Evolutionary conservation across 2,888 invertebrate species (phyloP).

Genomic region (Antheraea assamensis): DNA sequence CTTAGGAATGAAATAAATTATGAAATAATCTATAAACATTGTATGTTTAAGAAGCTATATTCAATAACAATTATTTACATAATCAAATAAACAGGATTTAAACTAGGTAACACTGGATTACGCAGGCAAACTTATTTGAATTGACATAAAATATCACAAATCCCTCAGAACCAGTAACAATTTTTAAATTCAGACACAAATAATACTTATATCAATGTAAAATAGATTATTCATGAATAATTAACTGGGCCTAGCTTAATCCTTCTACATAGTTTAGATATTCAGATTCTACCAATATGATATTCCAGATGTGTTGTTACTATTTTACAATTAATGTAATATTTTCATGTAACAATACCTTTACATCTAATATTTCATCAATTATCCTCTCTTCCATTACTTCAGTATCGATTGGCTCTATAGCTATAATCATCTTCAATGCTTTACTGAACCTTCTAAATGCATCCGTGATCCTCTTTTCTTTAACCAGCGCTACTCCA

Average conservation of each 20-base stretch:
- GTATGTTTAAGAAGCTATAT: too few relatives aligned
- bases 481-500: constrained; percentile 85
- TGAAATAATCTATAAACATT: too few relatives aligned
- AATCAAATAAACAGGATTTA: neutral
- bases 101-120: neutral
- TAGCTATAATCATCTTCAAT: constrained; percentile 85
- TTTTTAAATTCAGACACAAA: too few relatives aligned
- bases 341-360: constrained; percentile 44
- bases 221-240: too few relatives aligned
- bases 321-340: neutral
- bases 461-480: constrained; percentile 84
- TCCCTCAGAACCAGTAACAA: too few relatives aligned
- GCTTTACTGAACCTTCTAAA: constrained; percentile 88
- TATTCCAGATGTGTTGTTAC: neutral
- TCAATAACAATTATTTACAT: too few relatives aligned
- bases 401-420: constrained; percentile 83
- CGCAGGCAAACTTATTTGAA: too few relatives aligned
- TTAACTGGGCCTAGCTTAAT: too few relatives aligned
- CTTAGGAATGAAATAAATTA: too few relatives aligned
- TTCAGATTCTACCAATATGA: too few relatives aligned
- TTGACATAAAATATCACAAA: neutral
- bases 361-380: constrained; percentile 80
- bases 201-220: too few relatives aligned
- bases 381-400: constrained; percentile 73
- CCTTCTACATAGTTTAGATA: too few relatives aligned